Evolutionary conservation across 2,888 invertebrate genomes (phyloP), one percentile per base, ranked within the genome.

Genomic region (Mimachlamys varia): DNA sequence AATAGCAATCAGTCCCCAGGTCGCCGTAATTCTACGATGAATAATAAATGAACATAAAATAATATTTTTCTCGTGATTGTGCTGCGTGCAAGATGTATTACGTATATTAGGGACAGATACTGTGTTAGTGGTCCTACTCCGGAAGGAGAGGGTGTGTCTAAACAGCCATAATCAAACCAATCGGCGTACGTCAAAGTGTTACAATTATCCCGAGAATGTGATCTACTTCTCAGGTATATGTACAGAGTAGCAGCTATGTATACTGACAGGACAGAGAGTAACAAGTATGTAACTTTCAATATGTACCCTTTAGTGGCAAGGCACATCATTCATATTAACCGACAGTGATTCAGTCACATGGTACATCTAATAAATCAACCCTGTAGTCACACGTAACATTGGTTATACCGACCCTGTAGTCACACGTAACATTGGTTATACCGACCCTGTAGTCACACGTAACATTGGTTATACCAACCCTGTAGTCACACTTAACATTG

Each of bases 31-130:
- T 76, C 76, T 22, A 33, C 33, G 33, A 76, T 76, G 76, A 76
- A 76, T 76, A 76, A 76, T 76, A 33, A 33, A 76, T 76, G 76
- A 76, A 33, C 76, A 27, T 76, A 76, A 76, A 33, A 76, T 76
- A 33, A 76, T 76, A 76, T 76, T 76, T 76, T 76, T 33, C 76
- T 27, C 76, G 33, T 76, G 33, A 27, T 33, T 27, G 76, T 76
- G 76, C 33, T 33, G 62, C 22, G 62, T 62, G 44, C 44, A 44
- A 44, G 62, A 62, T 62, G 62, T 62, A 62, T 62, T 22, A 62
- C 62, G 62, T 62, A 62, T 62, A 62, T 62, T 17, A 22, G 62
- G 62, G 7, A 4, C 17, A 62, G 62, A 62, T 62, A 4, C 3
- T 5, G 44, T 7, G 7, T 44, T 44, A 44, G 44, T 7, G 62